A percentile compares a stretch with the other conserved stretches of the same genome.
These are phyloP conservation scores for Danio rerio DNA, from an alignment of 2,113 vertebrate genomes.

Conservation along the genomic window DNA sequence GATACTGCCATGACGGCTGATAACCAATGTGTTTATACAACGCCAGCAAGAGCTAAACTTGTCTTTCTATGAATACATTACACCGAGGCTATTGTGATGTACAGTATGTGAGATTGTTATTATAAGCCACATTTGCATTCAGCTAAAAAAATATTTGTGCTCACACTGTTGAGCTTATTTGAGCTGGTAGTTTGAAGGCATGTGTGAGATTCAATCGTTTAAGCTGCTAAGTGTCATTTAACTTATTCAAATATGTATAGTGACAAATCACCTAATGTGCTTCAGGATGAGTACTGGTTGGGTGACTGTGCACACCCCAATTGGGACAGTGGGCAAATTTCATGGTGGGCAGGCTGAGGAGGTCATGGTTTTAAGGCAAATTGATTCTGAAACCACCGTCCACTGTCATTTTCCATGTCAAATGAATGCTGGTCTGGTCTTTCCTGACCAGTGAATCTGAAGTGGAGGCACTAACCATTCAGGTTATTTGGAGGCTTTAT, in stretches of 20 bases:
- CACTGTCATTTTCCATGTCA: constrained; percentile 80
- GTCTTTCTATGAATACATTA: constrained; percentile 9
- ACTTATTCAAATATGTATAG: constrained; percentile 23
- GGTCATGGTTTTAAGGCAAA: constrained; percentile 76
- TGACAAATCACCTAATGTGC: neutral
- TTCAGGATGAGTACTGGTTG: constrained; percentile 2
- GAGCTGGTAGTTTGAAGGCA: neutral
- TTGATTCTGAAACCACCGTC: constrained; percentile 76
- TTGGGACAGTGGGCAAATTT: constrained; percentile 65
- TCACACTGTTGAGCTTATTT: neutral
- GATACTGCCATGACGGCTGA: neutral
- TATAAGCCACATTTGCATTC: neutral
- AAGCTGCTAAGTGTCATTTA: constrained; percentile 29
- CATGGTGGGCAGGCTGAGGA: constrained; percentile 64
- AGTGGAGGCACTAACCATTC: constrained; percentile 66
- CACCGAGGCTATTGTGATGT: neutral
- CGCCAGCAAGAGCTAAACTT: constrained; percentile 7
- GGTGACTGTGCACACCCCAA: constrained; percentile 12
- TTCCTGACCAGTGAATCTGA: constrained; percentile 72
- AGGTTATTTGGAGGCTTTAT: constrained; percentile 71
- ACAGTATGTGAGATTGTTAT: constrained; percentile 9
- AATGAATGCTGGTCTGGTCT: constrained; percentile 73
- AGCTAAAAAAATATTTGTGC: neutral
- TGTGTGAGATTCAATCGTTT: neutral
- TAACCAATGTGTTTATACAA: constrained; percentile 27